A percentile compares a stretch with the other conserved stretches of the same genome.
Evolutionary conservation across 2,888 invertebrate species (phyloP).

Genomic region (Drosophila quasianomalipes): DNA sequence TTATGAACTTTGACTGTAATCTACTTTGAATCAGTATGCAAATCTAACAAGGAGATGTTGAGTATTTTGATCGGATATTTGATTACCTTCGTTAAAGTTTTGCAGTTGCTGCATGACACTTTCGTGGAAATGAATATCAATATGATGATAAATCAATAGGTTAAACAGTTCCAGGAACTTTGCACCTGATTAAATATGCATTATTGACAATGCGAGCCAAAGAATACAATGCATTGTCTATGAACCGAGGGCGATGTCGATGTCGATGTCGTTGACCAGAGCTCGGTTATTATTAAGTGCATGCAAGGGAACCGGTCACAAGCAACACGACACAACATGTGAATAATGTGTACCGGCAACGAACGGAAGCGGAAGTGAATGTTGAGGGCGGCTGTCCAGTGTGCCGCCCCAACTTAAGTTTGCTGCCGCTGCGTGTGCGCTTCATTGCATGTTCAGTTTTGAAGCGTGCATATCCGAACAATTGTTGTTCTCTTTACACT

Average conservation of each 20-base stretch:
- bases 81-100: constrained; percentile 43
- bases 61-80: constrained; percentile 25
- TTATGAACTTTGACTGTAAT: constrained; percentile 44
- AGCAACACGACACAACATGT: constrained; percentile 58
- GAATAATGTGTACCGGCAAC: constrained; percentile 60
- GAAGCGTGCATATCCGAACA: constrained; percentile 41
- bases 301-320: constrained; percentile 45
- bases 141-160: constrained; percentile 61
- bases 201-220: constrained; percentile 51
- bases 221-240: constrained; percentile 56
- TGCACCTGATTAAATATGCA: constrained; percentile 63
- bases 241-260: constrained; percentile 22
- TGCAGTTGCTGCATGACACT: neutral
- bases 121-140: constrained; percentile 51
- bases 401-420: constrained; percentile 27
- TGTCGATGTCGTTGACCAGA: constrained; percentile 66
- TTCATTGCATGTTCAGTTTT: constrained; percentile 65
- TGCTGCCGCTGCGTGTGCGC: constrained; percentile 46
- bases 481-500: constrained; percentile 22
- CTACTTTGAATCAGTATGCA: constrained; percentile 42
- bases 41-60: constrained; percentile 25
- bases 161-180: constrained; percentile 61
- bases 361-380: constrained; percentile 57
- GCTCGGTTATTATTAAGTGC: constrained; percentile 51
- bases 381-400: constrained; percentile 37